Percentiles rank a stretch among this genome's conserved stretches.
Conservation (phyloP, 2,888 invertebrate species). For the Ceraclea dissimilis region DNA sequence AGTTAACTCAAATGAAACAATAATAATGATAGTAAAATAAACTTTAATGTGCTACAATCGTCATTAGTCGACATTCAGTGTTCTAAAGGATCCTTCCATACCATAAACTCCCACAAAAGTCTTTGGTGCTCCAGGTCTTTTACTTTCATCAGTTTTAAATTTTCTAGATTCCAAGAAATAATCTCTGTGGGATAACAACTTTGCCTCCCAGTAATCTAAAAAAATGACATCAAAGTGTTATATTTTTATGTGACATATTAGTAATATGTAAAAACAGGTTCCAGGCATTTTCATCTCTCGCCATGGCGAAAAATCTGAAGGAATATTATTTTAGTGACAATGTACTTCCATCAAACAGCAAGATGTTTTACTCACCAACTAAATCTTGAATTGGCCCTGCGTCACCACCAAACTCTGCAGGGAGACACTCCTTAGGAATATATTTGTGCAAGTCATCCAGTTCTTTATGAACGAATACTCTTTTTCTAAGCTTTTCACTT, state of each 20-base stretch:
- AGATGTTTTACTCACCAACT: conserved; percentile 36
- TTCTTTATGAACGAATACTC: conserved; percentile 25
- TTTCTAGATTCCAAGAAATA: conserved; percentile 47
- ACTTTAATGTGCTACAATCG: too few relatives aligned
- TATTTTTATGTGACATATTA: not conserved
- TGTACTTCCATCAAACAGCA: not conserved
- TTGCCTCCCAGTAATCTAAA: conserved; percentile 42
- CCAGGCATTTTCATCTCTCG: not conserved
- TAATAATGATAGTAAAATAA: too few relatives aligned
- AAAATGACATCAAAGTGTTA: too few relatives aligned
- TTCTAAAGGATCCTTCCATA: conserved; percentile 49
- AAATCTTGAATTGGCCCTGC: conserved; percentile 47
- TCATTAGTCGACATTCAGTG: conserved; percentile 46
- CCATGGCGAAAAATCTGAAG: too few relatives aligned
- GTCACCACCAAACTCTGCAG: conserved; percentile 59
- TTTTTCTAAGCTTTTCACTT: conserved; percentile 46
- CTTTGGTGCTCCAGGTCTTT: conserved; percentile 47
- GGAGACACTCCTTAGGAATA: conserved; percentile 52
- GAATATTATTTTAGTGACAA: too few relatives aligned
- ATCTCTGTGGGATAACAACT: conserved; percentile 40
- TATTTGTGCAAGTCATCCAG: conserved; percentile 50
- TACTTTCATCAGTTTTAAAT: conserved; percentile 47
- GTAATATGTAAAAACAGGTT: not conserved
- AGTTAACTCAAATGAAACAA: too few relatives aligned
- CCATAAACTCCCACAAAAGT: conserved; percentile 49